These are phyloP conservation scores for Scaptomyza cyrtandrae DNA, from an alignment of 2,888 invertebrate genomes.

Conservation along the genomic window DNA sequence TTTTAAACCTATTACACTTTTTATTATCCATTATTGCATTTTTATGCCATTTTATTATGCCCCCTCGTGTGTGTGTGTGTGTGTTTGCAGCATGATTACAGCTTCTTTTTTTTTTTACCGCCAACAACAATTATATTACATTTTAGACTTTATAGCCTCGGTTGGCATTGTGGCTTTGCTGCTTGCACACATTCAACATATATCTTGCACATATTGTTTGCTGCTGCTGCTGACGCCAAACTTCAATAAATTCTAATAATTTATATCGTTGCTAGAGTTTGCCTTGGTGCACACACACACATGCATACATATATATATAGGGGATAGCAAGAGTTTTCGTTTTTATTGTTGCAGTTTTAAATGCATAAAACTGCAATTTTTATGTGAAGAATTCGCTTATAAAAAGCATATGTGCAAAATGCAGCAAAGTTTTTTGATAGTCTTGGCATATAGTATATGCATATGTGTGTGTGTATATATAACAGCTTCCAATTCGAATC, in stretches of 20 bases:
- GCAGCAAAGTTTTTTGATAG: neutral
- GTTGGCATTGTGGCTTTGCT: constrained; percentile 18
- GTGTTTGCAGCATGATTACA: neutral
- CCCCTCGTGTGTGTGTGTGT: no score
- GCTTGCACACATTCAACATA: neutral
- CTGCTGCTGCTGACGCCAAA: constrained; percentile 39
- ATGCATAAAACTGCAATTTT: no score
- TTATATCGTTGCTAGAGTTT: constrained; percentile 56
- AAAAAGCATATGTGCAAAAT: neutral
- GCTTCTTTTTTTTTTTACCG: no score
- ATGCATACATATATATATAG: no score
- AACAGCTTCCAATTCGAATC: neutral
- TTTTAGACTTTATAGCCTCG: constrained; percentile 68
- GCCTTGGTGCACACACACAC: no score
- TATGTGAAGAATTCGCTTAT: neutral
- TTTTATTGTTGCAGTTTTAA: no score
- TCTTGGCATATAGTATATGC: no score
- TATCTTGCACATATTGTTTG: constrained; percentile 13
- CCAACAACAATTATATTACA: constrained; percentile 72
- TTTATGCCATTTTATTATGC: no score
- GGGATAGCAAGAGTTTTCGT: no score
- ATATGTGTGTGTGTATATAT: no score
- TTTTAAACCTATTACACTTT: no score
- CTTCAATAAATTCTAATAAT: constrained; percentile 72
- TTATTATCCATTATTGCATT: no score